A percentile compares a stretch with the other conserved stretches of the same genome.
phyloP scores from a whole-genome alignment of 2,888 invertebrate species.

The Acanthoscelides obtectus region DNA sequence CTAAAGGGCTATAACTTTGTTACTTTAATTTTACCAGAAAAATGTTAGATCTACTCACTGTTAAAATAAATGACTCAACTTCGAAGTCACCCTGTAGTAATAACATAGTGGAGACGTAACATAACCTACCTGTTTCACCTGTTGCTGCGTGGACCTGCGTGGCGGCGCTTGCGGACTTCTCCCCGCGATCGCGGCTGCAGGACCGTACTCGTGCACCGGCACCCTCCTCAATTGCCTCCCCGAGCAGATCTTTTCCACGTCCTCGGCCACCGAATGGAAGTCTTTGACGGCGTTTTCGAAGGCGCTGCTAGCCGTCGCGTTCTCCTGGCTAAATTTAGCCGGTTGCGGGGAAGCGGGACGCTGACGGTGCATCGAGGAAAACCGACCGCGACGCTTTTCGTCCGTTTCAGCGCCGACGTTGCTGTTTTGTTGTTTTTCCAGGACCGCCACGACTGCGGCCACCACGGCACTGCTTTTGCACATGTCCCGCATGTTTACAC shows the following conservation, averaged over 20 bases:
- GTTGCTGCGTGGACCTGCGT: constrained; percentile 15
- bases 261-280: constrained; percentile 43
- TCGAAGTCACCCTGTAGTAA: too few species aligned
- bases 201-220: constrained; percentile 1
- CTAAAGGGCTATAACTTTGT: too few species aligned
- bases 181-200: neutral
- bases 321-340: constrained; percentile 12
- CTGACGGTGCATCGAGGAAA: neutral
- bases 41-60: too few species aligned
- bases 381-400: constrained; percentile 3
- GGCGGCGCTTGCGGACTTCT: constrained; percentile 3
- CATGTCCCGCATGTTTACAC: constrained; percentile 31
- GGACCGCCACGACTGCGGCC: constrained; percentile 53
- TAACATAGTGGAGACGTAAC: too few species aligned
- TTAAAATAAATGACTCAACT: too few species aligned
- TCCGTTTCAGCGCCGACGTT: neutral
- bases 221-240: neutral
- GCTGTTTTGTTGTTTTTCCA: constrained; percentile 41
- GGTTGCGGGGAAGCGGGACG: constrained; percentile 8
- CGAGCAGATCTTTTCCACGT: constrained; percentile 36
- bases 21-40: too few species aligned
- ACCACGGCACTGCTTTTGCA: constrained; percentile 52
- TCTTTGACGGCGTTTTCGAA: constrained; percentile 43
- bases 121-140: constrained; percentile 7
- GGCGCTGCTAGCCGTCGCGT: constrained; percentile 2